Evolutionary conservation across 2,888 invertebrate species (phyloP), one percentile per base, ranked within the genome.

Genomic region (Oscheius sp.): DNA sequence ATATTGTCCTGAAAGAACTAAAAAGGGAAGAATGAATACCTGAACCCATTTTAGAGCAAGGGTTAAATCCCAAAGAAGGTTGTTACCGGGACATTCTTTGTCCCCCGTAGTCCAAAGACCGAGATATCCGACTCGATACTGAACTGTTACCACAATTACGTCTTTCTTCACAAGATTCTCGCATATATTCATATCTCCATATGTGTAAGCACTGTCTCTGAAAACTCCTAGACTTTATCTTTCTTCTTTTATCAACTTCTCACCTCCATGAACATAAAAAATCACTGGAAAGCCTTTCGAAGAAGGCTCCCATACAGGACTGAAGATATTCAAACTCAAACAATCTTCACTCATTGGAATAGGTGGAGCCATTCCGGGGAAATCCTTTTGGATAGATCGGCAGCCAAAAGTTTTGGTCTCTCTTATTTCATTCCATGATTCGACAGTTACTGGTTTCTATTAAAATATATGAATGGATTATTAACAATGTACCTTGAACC

Each of bases 51-150:
- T 57, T 56, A 78, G 50, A 1, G 78, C 78, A 45, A 74, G 62
- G 0, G 73, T 72, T 71, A 75, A 70, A 54, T 78, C 78, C 64
- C 75, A 76, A n/a, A 78, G 61, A 1, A 70, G 73, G 30, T 70
- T 26, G 45, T 78, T 78, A 30, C 71, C 72, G 0, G 80, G 77
- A 63, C 72, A 69, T 0, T 62, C 33, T 4, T 56, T 67, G 24
- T 76, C 75, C 14, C 77, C 80, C 20, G 76, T 76, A 5, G 74
- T 71, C 68, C 73, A 78, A 49, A 80, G 75, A 0, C 80, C 80
- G 0, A 79, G 67, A 49, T 62, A 77, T 47, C 79, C 79, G 3
- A 74, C 57, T 22, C 79, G 74, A 50, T 79, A 79, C 65, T 84
- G 84, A 33, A 77, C 68, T 1, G 79, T 79, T 4, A 79, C 75